Base-by-base conservation (phyloP, 2,113 vertebrate genomes). In the Boulengeromyrus knoepffleri region DNA sequence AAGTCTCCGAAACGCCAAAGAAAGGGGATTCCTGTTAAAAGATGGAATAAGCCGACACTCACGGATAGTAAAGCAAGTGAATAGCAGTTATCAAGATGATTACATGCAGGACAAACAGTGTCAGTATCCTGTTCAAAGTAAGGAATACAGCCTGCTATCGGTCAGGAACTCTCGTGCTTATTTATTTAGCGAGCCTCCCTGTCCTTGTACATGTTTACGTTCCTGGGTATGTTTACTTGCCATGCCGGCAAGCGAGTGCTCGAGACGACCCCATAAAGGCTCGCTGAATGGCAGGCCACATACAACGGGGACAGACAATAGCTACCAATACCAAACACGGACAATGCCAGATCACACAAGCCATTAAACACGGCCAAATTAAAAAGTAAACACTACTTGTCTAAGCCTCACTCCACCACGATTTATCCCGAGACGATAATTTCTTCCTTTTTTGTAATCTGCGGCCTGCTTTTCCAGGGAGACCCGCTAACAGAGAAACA, bases 101-200 rank as follows among this genome's bases (percentile, higher is more conserved):
- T 39, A 52, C 88, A 74, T 24, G 66, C 39, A 49, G 42, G 45
- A 46, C 58, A 70, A 88, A 88, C 88, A 80, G 39, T 24, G 88
- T 36, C 88, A 80, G 88, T 36, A 49, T 47, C 88, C 62, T 19
- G 62, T 88, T 88, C 47, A 88, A 88, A 88, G 88, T 27, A 77
- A 74, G 47, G 83, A 47, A 45, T 31, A n/a, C n/a, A 12, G 83
- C 45, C 85, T 87, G 31, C 31, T 36, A 58, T 74, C 50, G 56
- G 70, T 83, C 77, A 46, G 47, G 9, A 19, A 24, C 17, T 84
- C 45, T 27, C 24, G 0, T 53, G 17, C 36, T 56, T 89, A 83
- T 89, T 89, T 89, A 89, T 56, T 89, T 84, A 84, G 70, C 12
- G 8, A 24, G 19, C 17, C 36, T 77, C 50, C 39, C n/a, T 5